These are phyloP conservation scores for Mus spicilegus DNA, from an alignment of 2,113 vertebrate species.

Conservation along the genomic window DNA sequence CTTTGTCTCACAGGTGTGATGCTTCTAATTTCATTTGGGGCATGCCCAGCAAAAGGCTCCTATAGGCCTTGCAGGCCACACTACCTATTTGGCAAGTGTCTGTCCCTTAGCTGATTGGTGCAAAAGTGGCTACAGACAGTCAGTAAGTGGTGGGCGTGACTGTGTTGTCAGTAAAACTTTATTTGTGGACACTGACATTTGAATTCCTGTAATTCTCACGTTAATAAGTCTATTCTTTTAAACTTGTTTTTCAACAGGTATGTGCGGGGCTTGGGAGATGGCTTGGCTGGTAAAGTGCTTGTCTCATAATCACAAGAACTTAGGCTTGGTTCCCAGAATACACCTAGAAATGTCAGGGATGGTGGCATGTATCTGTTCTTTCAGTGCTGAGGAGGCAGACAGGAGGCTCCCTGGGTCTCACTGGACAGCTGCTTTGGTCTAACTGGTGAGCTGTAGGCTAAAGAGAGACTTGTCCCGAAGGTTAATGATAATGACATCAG, in stretches of 20 bases:
- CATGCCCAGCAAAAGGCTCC: not conserved
- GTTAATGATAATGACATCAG: not conserved
- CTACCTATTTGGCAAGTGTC: not conserved
- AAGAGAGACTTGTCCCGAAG: not conserved
- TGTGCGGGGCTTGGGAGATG: not conserved
- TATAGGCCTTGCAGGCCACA: not conserved
- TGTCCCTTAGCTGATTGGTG: not conserved
- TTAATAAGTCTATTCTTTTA: not conserved
- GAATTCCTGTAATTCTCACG: not conserved
- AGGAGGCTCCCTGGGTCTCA: not conserved
- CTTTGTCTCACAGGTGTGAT: not conserved
- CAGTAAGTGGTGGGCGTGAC: not conserved
- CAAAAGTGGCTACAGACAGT: not conserved
- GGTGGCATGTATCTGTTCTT: not conserved
- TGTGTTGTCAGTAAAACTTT: constrained; percentile 46
- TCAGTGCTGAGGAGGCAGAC: not conserved
- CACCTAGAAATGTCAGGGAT: not conserved
- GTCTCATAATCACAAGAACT: not conserved
- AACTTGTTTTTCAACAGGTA: not conserved
- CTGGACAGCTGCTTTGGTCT: not conserved
- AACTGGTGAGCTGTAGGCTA: not conserved
- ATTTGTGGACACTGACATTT: not conserved
- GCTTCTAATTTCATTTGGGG: not conserved
- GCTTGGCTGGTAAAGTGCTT: not conserved
- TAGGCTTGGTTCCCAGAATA: not conserved